A percentile compares a stretch with the other conserved stretches of the same genome.
phyloP scores from a whole-genome alignment of 1,140 invertebrate species.

The Tachypleus tridentatus region DNA sequence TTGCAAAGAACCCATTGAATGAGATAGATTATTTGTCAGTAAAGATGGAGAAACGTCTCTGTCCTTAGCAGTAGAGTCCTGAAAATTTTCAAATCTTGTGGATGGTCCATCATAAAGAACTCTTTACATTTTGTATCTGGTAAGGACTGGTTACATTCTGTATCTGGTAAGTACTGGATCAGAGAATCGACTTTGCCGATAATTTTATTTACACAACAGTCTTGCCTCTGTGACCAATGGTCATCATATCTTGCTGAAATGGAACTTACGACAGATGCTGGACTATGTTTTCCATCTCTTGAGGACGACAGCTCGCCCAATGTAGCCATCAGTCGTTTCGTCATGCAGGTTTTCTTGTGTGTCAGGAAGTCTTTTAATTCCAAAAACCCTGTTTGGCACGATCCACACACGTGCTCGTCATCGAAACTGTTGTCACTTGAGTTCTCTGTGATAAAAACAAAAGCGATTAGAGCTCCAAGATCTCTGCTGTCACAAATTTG shows the following conservation, averaged over 20 bases:
- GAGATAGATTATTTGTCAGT: constrained; percentile 17
- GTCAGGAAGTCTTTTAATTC: constrained; percentile 24
- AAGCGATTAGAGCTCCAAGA: too few relatives aligned
- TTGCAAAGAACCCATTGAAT: constrained; percentile 65
- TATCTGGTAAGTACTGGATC: too few relatives aligned
- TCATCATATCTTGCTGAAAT: background rate
- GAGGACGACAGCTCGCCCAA: constrained; percentile 12
- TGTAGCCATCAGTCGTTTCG: constrained; percentile 21
- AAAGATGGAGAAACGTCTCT: background rate
- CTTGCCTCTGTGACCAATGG: background rate
- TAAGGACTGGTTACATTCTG: too few relatives aligned
- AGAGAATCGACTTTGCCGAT: too few relatives aligned
- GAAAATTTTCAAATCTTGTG: too few relatives aligned
- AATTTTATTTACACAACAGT: background rate
- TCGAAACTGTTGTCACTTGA: constrained; percentile 11
- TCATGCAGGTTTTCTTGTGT: constrained; percentile 25
- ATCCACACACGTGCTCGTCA: constrained; percentile 27
- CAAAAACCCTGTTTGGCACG: constrained; percentile 26
- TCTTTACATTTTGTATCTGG: too few relatives aligned
- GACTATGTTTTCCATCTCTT: constrained; percentile 2
- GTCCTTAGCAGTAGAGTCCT: too few relatives aligned
- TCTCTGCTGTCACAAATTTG: too few relatives aligned
- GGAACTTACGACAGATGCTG: background rate
- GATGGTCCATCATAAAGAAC: too few relatives aligned
- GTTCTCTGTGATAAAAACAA: too few relatives aligned